phyloP scores from a whole-genome alignment of 2,888 invertebrate species.

The Diabrotica balteata region DNA sequence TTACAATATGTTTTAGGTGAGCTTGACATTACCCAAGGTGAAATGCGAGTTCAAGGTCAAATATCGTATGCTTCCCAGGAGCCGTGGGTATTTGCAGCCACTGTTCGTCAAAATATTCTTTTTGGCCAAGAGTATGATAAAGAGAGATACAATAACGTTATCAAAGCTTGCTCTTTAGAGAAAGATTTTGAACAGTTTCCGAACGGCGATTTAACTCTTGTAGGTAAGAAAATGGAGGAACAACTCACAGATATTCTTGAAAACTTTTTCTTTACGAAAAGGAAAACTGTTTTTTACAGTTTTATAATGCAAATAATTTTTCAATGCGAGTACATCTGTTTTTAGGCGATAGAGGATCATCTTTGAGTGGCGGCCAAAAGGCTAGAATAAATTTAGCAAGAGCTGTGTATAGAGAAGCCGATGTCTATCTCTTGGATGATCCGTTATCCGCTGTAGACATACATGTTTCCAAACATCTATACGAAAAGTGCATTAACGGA shows the following conservation, averaged over 20 bases:
- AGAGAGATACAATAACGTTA: slow-evolving; percentile 66
- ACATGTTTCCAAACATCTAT: slow-evolving; percentile 79
- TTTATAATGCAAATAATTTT: too few relatives aligned
- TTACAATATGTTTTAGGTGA: slow-evolving; percentile 58
- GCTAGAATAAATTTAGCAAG: slow-evolving; percentile 76
- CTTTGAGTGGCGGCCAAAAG: slow-evolving; percentile 82
- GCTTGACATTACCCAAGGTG: slow-evolving; percentile 66
- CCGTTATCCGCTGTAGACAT: slow-evolving; percentile 88
- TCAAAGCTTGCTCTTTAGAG: slow-evolving; percentile 72
- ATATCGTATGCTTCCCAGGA: slow-evolving; percentile 83
- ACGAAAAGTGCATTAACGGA: slow-evolving; percentile 77
- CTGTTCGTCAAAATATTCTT: slow-evolving; percentile 84
- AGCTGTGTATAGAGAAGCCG: slow-evolving; percentile 74
- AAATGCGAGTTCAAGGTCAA: slow-evolving; percentile 68
- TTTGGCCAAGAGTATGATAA: slow-evolving; percentile 75
- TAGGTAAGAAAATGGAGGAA: slow-evolving; percentile 68
- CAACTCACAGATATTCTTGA: too few relatives aligned
- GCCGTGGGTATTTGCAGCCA: slow-evolving; percentile 82
- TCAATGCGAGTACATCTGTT: too few relatives aligned
- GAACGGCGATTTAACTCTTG: slow-evolving; percentile 75
- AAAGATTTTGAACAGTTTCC: slow-evolving; percentile 77
- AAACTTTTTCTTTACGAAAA: too few relatives aligned
- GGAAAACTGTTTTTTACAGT: too few relatives aligned
- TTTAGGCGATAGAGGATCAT: slow-evolving; percentile 71
- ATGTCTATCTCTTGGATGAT: slow-evolving; percentile 84